Conservation (phyloP, 92 coral and sea anemone genomes). For the Blastomussa wellsi region DNA sequence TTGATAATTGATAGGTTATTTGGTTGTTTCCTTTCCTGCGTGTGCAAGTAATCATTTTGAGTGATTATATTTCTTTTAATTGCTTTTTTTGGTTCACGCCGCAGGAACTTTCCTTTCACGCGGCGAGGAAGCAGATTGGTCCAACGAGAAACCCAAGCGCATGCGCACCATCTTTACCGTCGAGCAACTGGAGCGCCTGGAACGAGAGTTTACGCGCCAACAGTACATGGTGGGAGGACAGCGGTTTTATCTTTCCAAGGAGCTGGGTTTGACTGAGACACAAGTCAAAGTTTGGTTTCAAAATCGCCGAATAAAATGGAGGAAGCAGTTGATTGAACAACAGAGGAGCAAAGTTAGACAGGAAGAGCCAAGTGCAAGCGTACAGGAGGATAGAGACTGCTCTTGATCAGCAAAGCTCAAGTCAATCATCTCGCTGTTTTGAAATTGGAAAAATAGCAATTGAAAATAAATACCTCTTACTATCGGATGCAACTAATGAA, state of each 20-base stretch:
- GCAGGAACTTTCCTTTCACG: slow-evolving; percentile 26
- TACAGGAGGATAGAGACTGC: background rate
- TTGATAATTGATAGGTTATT: background rate
- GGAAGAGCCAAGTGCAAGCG: background rate
- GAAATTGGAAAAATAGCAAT: background rate
- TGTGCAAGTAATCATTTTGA: background rate
- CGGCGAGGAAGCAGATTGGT: slow-evolving; percentile 59
- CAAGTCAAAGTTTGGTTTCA: slow-evolving; percentile 93
- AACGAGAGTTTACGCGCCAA: slow-evolving; percentile 56
- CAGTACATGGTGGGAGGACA: slow-evolving; percentile 72
- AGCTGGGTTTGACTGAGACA: slow-evolving; percentile 82
- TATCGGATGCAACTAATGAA: too few relatives aligned
- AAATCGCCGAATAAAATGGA: slow-evolving; percentile 84
- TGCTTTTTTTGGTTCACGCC: background rate
- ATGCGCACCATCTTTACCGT: slow-evolving; percentile 70
- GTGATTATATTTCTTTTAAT: background rate
- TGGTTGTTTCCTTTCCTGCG: slow-evolving; percentile 6
- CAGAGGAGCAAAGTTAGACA: slow-evolving; percentile 54
- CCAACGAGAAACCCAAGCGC: slow-evolving; percentile 62
- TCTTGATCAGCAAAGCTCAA: background rate
- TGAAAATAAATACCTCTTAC: too few relatives aligned
- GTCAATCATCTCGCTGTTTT: background rate
- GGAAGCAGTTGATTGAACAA: slow-evolving; percentile 74
- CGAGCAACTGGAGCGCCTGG: slow-evolving; percentile 66
- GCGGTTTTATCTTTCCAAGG: slow-evolving; percentile 69